Conservation (phyloP, 2,113 vertebrate species). For the Chaetops frenatus region DNA sequence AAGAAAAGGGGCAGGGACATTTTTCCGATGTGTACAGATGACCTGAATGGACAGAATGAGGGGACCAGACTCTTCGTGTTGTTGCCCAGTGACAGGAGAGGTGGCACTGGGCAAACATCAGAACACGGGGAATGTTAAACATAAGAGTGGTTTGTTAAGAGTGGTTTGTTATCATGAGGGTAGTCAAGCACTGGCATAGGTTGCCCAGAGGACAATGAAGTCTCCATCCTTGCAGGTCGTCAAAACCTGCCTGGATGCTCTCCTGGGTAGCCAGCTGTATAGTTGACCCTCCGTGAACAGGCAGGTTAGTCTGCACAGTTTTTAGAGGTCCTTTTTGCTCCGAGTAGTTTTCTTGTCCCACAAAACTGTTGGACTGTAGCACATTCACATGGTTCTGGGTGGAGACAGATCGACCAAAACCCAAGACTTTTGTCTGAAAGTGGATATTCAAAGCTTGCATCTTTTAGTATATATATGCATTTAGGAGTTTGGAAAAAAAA, state of each 20-base stretch:
- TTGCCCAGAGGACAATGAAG: not conserved
- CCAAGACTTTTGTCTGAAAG: not conserved
- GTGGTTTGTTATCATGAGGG: fast-evolving
- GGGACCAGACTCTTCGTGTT: fast-evolving
- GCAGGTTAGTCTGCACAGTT: not conserved
- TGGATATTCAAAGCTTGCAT: not conserved
- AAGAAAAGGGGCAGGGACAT: not conserved
- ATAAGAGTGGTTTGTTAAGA: too few relatives aligned
- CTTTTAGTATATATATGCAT: not conserved
- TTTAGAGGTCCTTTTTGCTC: not conserved
- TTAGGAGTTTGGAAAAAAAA: not conserved
- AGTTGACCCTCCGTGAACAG: not conserved
- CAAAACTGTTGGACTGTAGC: not conserved
- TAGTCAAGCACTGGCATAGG: not conserved
- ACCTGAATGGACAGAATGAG: not conserved
- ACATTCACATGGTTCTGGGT: not conserved
- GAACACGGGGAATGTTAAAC: not conserved
- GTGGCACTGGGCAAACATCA: fast-evolving
- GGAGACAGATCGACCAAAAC: not conserved
- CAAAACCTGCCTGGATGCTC: fast-evolving
- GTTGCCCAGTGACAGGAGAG: not conserved
- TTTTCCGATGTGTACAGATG: fast-evolving
- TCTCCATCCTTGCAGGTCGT: not conserved
- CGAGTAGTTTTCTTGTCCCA: not conserved
- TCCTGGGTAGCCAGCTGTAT: not conserved